phyloP scores from a whole-genome alignment of 2,113 vertebrate species.

The Glareola pratincola region DNA sequence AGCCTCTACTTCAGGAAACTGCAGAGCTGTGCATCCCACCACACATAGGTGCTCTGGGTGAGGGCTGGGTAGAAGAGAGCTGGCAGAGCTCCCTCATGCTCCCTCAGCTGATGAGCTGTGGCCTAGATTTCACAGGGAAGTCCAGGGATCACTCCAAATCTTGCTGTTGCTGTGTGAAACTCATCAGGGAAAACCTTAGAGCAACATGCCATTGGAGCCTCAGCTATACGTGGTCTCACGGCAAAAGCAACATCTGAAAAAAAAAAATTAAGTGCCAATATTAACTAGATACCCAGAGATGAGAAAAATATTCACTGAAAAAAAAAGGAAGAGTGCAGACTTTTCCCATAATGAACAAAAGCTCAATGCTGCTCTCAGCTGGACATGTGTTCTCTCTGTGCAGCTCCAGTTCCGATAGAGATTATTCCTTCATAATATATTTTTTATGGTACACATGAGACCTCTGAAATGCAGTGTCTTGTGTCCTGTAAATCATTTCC shows the following conservation, averaged over 20 bases:
- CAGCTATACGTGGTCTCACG: neutral
- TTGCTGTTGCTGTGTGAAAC: neutral
- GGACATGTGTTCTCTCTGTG: constrained; percentile 73
- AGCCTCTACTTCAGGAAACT: neutral
- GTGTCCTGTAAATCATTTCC: constrained; percentile 70
- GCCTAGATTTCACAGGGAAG: neutral
- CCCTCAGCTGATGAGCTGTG: accelerated
- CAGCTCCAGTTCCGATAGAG: constrained; percentile 57
- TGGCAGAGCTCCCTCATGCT: neutral
- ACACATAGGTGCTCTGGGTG: neutral
- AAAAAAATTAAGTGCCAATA: constrained; percentile 49
- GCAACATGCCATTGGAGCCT: neutral
- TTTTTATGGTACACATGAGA: constrained; percentile 72
- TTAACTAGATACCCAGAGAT: constrained; percentile 43
- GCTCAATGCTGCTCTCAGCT: constrained; percentile 95
- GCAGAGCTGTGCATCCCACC: neutral
- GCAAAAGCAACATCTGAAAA: constrained; percentile 32
- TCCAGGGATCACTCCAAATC: neutral
- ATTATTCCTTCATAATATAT: constrained; percentile 73
- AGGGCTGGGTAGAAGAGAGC: neutral
- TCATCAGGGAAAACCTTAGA: neutral
- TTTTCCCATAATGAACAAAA: constrained; percentile 70
- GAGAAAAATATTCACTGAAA: constrained; percentile 17
- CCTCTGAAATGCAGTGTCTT: constrained; percentile 69
- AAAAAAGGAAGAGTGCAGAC: constrained; percentile 23